phyloP scores from a whole-genome alignment of 2,113 vertebrate genomes.

The Pardalotus punctatus region DNA sequence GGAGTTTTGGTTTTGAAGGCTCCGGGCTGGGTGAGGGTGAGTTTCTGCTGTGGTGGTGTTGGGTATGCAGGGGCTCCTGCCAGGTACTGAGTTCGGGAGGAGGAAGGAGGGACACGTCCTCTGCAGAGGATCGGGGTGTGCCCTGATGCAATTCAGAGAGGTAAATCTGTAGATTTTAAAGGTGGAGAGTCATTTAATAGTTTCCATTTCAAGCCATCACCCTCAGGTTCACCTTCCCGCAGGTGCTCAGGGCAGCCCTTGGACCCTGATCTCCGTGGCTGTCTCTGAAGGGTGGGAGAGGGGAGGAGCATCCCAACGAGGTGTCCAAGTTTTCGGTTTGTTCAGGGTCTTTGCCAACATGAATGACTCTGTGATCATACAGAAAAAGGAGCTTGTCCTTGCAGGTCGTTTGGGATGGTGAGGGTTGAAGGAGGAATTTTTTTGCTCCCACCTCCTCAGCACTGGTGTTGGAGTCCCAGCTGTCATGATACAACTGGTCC shows the following conservation, averaged over 20 bases:
- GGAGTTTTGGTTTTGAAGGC: neutral
- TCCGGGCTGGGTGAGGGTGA: neutral
- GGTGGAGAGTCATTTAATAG: neutral
- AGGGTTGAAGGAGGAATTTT: neutral
- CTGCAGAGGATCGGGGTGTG: neutral
- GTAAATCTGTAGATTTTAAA: neutral
- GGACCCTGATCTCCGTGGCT: neutral
- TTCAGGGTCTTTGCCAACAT: neutral
- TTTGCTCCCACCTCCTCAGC: neutral
- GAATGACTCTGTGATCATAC: accelerated
- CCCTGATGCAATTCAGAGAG: too few species aligned
- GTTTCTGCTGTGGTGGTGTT: accelerated
- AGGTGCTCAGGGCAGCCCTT: neutral
- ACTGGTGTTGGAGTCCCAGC: accelerated
- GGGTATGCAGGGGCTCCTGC: neutral
- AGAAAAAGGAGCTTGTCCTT: neutral
- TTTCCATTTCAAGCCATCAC: neutral
- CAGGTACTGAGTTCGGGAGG: neutral
- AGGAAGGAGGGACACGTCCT: accelerated
- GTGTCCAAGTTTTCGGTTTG: accelerated
- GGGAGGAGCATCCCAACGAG: neutral
- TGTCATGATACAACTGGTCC: accelerated
- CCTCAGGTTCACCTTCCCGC: neutral
- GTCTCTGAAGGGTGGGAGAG: too few species aligned
- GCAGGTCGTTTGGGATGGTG: neutral